Evolutionary conservation across 2,888 invertebrate genomes (phyloP), one percentile per base, ranked within the genome.

Genomic region (Pseudoips prasinana): DNA sequence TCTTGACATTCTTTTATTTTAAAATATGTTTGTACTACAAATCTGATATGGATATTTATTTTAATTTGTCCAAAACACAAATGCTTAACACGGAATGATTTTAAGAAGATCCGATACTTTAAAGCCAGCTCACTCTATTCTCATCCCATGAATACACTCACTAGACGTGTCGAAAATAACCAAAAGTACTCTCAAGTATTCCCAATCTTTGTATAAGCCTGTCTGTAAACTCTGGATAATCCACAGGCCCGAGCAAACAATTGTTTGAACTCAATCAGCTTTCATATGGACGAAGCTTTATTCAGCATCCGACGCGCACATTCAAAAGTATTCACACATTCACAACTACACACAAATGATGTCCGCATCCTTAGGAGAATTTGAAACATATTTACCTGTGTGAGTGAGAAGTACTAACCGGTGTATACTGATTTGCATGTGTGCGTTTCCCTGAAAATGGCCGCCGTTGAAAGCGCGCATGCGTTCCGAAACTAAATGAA

Each of bases 381-480:
- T 73, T 76, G 69, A 74, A 71, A 77, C 58, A 42, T 46, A 33
- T 35, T 27, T 38, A 33, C 40, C 34, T 53, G 69, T 61, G 66
- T 60, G 61, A 42, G 51, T 56, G 36, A 49, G 35, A 39, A 45
- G 41, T 46, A 40, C 34, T 25, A 35, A 41, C 36, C 30, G 40
- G 41, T 31, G 31, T 47, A 54, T 39, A 39, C 10, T 9, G 1
- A 14, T 33, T 41, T 36, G 33, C 41, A 43, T 65, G 78, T 79
- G 72, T 76, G 68, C 23, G 75, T 66, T 65, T 66, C 58, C 64
- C 77, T 75, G 81, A 81, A 85, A 85, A 86, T 86, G 86, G 86
- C 86, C 74, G 86, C 75, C 82, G 39, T 23, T 14, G 23, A 26
- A 25, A 39, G 23, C 27, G 64, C 84, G 86, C 86, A 76, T 80